A percentile compares a stretch with the other conserved stretches of the same genome.
Conservation (phyloP, 2,113 vertebrate genomes). For the Archocentrus centrarchus region DNA sequence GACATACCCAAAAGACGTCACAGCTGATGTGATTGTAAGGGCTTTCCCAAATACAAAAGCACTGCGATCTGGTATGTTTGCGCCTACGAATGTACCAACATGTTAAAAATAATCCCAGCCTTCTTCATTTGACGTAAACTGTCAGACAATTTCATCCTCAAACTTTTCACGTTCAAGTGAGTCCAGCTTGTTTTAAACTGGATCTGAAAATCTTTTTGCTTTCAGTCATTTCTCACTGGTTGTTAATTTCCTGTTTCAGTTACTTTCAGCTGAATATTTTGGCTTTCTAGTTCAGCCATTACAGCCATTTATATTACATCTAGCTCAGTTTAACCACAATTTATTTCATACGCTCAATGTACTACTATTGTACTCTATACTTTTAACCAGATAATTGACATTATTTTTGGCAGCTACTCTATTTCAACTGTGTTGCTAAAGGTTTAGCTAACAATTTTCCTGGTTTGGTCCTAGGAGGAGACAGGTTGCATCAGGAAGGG, state of each 20-base stretch:
- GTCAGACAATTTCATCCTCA: background rate
- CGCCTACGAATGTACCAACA: background rate
- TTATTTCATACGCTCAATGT: background rate
- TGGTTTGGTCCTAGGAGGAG: background rate
- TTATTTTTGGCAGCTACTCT: background rate
- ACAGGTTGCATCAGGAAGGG: background rate
- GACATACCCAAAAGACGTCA: conserved; percentile 55
- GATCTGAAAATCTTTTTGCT: background rate
- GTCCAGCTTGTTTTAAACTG: background rate
- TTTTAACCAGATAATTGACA: background rate
- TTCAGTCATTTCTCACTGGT: background rate
- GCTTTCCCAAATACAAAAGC: background rate
- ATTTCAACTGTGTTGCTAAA: background rate
- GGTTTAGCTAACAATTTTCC: background rate
- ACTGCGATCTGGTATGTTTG: background rate
- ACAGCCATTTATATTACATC: background rate
- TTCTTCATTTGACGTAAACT: background rate
- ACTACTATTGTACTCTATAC: background rate
- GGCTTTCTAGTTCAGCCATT: background rate
- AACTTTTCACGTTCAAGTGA: background rate
- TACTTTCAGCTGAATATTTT: background rate
- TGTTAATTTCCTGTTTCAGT: background rate
- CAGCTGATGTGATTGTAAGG: background rate
- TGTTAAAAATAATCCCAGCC: background rate
- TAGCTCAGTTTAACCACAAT: background rate